Evolutionary conservation across 2,797 vertebrate species (phyloP), one percentile per base, ranked within the genome.

Genomic region (Lagorchestes hirsutus): DNA sequence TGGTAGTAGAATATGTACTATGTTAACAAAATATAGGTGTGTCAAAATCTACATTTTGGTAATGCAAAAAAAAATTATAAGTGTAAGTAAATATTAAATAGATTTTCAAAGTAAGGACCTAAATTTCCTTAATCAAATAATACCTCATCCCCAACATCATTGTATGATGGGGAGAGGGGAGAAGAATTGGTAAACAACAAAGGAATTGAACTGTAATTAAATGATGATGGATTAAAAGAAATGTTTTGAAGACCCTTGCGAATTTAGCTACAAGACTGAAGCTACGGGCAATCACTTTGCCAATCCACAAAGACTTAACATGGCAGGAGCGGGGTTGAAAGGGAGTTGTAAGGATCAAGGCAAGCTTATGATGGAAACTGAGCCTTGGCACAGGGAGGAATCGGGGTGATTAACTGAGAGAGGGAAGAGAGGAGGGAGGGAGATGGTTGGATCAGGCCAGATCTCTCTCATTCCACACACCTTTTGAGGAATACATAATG

Each of bases 91-190:
- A 74, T 74, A 40, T 40, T 74, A 74, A 74, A 22, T 40, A 74
- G n/a, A 40, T 22, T 74, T 40, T 40, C 67, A 74, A 74, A 74
- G 16, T 74, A 74, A 67, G 62, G 34, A 74, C 16, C 34, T 74
- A 74, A 40, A 74, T 74, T 74, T 40, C n/a, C 67, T 40, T 22
- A 18, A 18, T 74, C 67, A 40, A 74, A 74, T n/a, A 74, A 74
- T 13, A 40, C n/a, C 16, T 67, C 29, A 0, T 74, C 62, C 16
- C 62, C n/a, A 74, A 40, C 67, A 74, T 74, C 18, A 24, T 74
- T 5, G n/a, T 74, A 18, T 40, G n/a, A 74, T 40, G 2, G 16
- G 18, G 18, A 3, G 1, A 0, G 4, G 18, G n/a, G 16, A 22
- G 67, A 22, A 22, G 28, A 31, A 74, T 74, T 74, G 18, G n/a